A percentile compares a stretch with the other conserved stretches of the same genome.
phyloP scores from a whole-genome alignment of 2,113 vertebrate species.

The Saguinus midas region DNA sequence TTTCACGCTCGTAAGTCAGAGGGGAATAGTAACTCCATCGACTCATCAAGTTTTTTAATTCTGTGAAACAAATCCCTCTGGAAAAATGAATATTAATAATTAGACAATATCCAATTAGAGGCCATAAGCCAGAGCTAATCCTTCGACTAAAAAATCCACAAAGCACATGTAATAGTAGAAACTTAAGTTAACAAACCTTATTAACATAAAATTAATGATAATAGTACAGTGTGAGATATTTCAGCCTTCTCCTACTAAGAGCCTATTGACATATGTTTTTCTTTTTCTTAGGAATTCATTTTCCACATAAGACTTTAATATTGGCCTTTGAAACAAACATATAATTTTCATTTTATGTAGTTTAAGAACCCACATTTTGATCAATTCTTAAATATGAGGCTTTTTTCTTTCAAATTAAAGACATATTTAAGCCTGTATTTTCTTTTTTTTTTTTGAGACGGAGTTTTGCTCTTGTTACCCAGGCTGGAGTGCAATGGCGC shows the following conservation, averaged over 20 bases:
- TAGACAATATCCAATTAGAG: conserved; percentile 78
- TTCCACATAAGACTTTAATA: background rate
- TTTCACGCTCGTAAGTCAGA: conserved; percentile 57
- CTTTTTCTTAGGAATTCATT: conserved; percentile 40
- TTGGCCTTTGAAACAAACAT: conserved; percentile 32
- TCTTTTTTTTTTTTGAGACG: background rate
- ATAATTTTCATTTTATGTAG: conserved; percentile 17
- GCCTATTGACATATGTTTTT: conserved; percentile 10
- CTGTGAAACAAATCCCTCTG: conserved; percentile 65
- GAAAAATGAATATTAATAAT: conserved; percentile 76
- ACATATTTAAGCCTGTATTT: background rate
- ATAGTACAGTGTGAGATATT: conserved; percentile 17
- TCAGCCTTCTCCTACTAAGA: conserved; percentile 8
- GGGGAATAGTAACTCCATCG: conserved; percentile 54
- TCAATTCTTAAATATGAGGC: conserved; percentile 28
- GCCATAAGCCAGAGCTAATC: conserved; percentile 72
- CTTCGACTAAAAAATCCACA: conserved; percentile 67
- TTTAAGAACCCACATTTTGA: background rate
- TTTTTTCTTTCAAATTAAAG: conserved; percentile 8
- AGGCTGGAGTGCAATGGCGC: too few relatives aligned
- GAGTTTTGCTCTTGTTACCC: too few relatives aligned
- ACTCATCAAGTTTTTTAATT: conserved; percentile 76
- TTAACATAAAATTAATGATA: conserved; percentile 76
- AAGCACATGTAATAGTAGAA: conserved; percentile 37
- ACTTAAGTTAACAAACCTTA: conserved; percentile 70